A percentile compares a stretch with the other conserved stretches of the same genome.
Evolutionary conservation across 2,888 invertebrate species (phyloP).

Genomic region (Drosophila neonasuta): DNA sequence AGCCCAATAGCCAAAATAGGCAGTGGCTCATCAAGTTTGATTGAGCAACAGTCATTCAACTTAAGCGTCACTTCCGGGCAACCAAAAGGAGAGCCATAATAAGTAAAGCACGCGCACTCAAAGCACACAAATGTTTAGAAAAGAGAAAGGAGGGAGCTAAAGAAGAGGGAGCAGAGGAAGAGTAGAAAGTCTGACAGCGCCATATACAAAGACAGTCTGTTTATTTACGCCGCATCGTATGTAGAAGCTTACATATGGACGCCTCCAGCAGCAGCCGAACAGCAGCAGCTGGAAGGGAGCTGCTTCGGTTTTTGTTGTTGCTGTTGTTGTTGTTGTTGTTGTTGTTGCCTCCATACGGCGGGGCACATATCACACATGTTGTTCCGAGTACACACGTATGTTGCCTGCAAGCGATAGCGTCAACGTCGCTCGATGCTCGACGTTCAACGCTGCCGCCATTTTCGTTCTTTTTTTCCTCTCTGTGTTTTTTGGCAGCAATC

Average conservation of each 20-base stretch:
- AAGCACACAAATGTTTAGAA: constrained; percentile 55
- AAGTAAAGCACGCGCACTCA: constrained; percentile 52
- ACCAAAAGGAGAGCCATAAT: constrained; percentile 28
- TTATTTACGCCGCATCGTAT: constrained; percentile 82
- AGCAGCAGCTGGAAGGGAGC: constrained; percentile 8
- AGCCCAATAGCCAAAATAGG: constrained; percentile 46
- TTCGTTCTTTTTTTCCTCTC: constrained; percentile 28
- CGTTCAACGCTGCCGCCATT: constrained; percentile 27
- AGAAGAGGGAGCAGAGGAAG: constrained; percentile 8
- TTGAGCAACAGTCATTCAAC: constrained; percentile 65
- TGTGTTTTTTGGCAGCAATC: constrained; percentile 46
- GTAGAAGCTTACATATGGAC: constrained; percentile 81
- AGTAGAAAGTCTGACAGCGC: constrained; percentile 12
- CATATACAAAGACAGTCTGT: constrained; percentile 77
- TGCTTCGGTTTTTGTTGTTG: constrained; percentile 5
- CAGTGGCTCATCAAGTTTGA: constrained; percentile 50
- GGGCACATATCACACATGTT: constrained; percentile 83
- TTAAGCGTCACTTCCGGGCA: constrained; percentile 60
- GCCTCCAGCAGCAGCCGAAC: constrained; percentile 61
- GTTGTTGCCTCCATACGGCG: constrained; percentile 81
- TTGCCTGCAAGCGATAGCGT: constrained; percentile 82
- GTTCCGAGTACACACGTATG: constrained; percentile 81
- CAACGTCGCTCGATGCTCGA: constrained; percentile 49
- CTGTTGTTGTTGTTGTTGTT: constrained; percentile 34
- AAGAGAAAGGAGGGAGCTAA: constrained; percentile 20